A percentile compares a stretch with the other conserved stretches of the same genome.
phyloP scores from a whole-genome alignment of 1,140 invertebrate genomes.

The Andrena cerasifolii region DNA sequence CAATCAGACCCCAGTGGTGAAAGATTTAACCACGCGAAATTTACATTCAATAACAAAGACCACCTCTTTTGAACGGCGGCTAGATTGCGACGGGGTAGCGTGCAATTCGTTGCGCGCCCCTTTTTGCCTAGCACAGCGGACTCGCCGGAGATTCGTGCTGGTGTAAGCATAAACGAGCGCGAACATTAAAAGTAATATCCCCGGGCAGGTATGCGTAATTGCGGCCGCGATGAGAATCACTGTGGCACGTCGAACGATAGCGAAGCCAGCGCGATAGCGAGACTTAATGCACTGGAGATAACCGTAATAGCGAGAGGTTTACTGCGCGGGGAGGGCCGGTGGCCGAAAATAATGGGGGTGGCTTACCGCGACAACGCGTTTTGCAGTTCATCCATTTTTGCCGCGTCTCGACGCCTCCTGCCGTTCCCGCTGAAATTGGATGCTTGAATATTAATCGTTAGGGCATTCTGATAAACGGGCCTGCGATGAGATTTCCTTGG shows the following conservation, averaged over 20 bases:
- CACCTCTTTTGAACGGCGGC: no score
- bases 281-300: conserved; percentile 30
- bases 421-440: no score
- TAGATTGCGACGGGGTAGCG: no score
- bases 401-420: not conserved
- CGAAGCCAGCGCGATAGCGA: not conserved
- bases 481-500: no score
- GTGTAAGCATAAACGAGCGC: not conserved
- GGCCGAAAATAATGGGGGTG: conserved; percentile 28
- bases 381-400: conserved; percentile 19
- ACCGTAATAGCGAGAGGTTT: conserved; percentile 22
- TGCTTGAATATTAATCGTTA: no score
- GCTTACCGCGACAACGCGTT: conserved; percentile 10
- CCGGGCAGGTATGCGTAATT: conserved; percentile 11
- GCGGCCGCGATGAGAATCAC: not conserved
- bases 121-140: no score
- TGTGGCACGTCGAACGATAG: conserved; percentile 31
- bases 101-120: no score
- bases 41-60: no score
- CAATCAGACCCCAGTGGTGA: no score
- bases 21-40: not conserved
- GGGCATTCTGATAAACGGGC: no score
- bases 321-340: not conserved
- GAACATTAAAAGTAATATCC: not conserved
- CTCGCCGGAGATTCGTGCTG: no score